Evolutionary conservation across 2,888 invertebrate species (phyloP).

Genomic region (Pegoplata infirma): DNA sequence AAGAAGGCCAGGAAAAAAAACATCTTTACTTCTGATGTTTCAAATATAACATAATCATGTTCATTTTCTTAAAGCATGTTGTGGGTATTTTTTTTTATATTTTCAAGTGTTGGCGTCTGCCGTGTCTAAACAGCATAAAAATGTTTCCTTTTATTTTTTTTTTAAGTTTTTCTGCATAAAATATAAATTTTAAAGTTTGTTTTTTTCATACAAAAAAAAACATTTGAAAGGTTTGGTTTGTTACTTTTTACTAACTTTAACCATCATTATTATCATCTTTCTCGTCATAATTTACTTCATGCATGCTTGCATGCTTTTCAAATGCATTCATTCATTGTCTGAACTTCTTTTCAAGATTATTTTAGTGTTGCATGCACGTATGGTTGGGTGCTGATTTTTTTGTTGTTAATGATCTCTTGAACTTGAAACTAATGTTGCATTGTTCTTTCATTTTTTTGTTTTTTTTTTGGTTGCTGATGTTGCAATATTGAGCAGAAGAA

Average conservation of each 20-base stretch:
- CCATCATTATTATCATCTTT: slow-evolving; percentile 45
- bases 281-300: slow-evolving; percentile 55
- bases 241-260: slow-evolving; percentile 21
- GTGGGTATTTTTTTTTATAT: slow-evolving; percentile 23
- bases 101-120: slow-evolving; percentile 62
- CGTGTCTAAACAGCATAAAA: slow-evolving; percentile 43
- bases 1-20: too few species aligned
- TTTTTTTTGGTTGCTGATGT: background rate
- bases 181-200: slow-evolving; percentile 9
- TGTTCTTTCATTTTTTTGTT: slow-evolving; percentile 61
- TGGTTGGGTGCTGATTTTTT: slow-evolving; percentile 8
- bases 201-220: too few species aligned
- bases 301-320: slow-evolving; percentile 33
- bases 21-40: too few species aligned
- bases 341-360: background rate
- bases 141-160: slow-evolving; percentile 3
- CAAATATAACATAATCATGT: too few species aligned
- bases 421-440: slow-evolving; percentile 73
- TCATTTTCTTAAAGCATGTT: too few species aligned
- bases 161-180: background rate
- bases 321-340: slow-evolving; percentile 62
- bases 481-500: background rate
- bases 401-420: slow-evolving; percentile 70
- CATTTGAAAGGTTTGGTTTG: slow-evolving; percentile 36
- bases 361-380: background rate